Percentiles rank a stretch among this genome's conserved stretches.
Conservation (phyloP, 2,888 invertebrate species). For the Apodemia duryi region DNA sequence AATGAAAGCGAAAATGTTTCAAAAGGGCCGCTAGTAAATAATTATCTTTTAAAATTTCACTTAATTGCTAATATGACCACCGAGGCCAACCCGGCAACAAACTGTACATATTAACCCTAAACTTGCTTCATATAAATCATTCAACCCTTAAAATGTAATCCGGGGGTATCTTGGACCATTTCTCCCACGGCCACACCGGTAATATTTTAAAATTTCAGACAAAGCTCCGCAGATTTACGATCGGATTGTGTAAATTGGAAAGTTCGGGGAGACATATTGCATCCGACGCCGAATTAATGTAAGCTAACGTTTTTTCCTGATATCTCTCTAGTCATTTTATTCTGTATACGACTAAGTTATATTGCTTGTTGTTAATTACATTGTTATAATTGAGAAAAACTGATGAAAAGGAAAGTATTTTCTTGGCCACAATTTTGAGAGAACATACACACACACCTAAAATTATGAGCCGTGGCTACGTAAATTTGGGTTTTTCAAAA, state of each 20-base stretch:
- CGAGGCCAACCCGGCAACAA: conserved; percentile 3
- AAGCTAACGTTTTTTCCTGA: conserved; percentile 26
- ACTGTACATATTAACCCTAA: conserved; percentile 21
- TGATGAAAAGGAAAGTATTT: too few relatives aligned
- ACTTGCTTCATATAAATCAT: conserved; percentile 46
- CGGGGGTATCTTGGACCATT: conserved; percentile 38
- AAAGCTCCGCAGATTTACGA: conserved; percentile 61
- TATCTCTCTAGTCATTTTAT: conserved; percentile 22
- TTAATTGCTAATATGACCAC: not conserved
- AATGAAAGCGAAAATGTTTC: not conserved
- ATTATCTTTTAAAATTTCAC: conserved; percentile 4
- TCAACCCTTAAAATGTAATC: conserved; percentile 51
- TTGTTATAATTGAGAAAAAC: not conserved
- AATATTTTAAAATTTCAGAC: conserved; percentile 63
- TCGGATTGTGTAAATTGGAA: conserved; percentile 65
- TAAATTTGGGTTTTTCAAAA: too few relatives aligned
- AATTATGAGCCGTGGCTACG: too few relatives aligned
- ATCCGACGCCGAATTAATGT: conserved; percentile 45
- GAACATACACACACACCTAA: too few relatives aligned
- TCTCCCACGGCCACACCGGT: conserved; percentile 40
- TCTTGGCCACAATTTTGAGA: too few relatives aligned
- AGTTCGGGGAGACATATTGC: conserved; percentile 58
- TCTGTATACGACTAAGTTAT: conserved; percentile 13
- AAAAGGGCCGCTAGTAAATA: not conserved
- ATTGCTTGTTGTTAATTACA: not conserved